Evolutionary conservation across 1,140 invertebrate genomes (phyloP).

Genomic region (Pogonognathellus flavescens): DNA sequence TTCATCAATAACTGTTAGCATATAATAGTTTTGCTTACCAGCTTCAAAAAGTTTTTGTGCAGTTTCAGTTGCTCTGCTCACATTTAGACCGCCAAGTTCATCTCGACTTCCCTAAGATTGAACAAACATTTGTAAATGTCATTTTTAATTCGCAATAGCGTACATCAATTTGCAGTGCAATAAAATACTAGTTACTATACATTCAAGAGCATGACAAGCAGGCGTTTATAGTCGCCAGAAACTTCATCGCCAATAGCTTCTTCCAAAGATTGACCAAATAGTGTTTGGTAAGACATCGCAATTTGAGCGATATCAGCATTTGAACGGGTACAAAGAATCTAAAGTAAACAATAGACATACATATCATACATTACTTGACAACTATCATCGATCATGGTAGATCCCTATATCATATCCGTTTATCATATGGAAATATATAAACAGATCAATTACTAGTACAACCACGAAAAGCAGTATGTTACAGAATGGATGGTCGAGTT

Average conservation of each 20-base stretch:
- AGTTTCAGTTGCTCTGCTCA: slow-evolving; percentile 72
- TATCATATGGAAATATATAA: too few species aligned
- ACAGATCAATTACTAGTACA: too few species aligned
- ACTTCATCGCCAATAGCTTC: slow-evolving; percentile 84
- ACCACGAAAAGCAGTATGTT: not conserved
- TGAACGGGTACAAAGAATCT: slow-evolving; percentile 80
- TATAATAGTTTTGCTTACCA: not conserved
- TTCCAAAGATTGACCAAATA: slow-evolving; percentile 81
- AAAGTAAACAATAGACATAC: not conserved
- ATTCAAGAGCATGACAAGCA: slow-evolving; percentile 78
- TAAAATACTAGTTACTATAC: too few species aligned
- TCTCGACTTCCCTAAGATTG: slow-evolving; percentile 46
- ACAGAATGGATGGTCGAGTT: too few species aligned
- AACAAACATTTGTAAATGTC: slow-evolving; percentile 4
- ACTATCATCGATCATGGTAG: too few species aligned
- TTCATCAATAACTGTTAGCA: not conserved
- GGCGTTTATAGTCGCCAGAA: slow-evolving; percentile 81
- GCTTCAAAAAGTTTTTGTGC: slow-evolving; percentile 72
- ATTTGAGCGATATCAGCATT: slow-evolving; percentile 79
- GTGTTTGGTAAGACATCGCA: slow-evolving; percentile 77
- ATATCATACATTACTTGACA: too few species aligned
- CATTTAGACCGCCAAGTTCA: slow-evolving; percentile 70
- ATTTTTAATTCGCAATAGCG: too few species aligned
- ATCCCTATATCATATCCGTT: not conserved
- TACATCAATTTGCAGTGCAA: too few species aligned